Conservation (phyloP, 2,113 vertebrate genomes). For the Bucco capensis region DNA sequence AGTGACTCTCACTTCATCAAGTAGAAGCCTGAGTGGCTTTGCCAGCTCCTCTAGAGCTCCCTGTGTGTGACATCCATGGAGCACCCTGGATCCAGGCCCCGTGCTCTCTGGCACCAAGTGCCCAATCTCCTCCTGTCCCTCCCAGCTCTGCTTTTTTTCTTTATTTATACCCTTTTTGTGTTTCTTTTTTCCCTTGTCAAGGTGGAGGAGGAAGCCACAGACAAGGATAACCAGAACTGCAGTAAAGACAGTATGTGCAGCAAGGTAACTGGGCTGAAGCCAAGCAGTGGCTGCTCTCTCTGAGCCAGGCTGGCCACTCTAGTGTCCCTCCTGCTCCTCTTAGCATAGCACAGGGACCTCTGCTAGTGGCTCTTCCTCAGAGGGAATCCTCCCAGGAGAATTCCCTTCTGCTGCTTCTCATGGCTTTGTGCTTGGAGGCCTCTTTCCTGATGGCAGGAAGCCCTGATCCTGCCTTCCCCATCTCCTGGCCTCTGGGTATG, state of each 20-base stretch:
- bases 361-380: background rate
- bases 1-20: no score
- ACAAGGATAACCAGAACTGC: constrained; percentile 87
- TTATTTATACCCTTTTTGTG: background rate
- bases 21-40: background rate
- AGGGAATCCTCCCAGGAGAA: background rate
- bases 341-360: background rate
- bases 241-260: constrained; percentile 78
- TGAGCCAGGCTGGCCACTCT: background rate
- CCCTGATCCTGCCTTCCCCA: accelerated
- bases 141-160: background rate
- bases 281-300: background rate
- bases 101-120: no score
- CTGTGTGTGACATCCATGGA: accelerated
- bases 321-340: background rate
- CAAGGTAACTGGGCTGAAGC: constrained; percentile 64
- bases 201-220: constrained; percentile 84
- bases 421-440: background rate
- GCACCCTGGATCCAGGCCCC: background rate
- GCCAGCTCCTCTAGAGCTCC: background rate
- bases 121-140: background rate
- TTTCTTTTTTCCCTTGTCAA: constrained; percentile 3
- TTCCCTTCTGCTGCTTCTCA: background rate
- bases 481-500: background rate
- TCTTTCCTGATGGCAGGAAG: background rate